Evolutionary conservation across 2,797 vertebrate species (phyloP).

Genomic region (Perodicticus potto): DNA sequence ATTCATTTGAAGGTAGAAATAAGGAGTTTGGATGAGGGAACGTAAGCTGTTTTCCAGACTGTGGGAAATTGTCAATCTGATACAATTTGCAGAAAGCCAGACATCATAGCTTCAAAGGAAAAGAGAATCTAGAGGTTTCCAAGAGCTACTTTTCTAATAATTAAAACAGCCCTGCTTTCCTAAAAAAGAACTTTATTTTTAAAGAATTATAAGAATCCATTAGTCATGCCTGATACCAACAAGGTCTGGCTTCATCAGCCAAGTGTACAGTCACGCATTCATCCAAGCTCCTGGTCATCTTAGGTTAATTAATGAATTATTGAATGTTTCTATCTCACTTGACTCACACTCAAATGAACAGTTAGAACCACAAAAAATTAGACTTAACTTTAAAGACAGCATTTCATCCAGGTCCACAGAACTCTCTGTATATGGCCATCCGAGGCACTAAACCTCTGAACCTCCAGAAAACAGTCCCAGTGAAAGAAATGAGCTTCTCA

Average conservation of each 20-base stretch:
- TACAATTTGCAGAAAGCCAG: neutral
- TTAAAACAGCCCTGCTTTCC: slow-evolving; percentile 37
- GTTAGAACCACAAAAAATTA: neutral
- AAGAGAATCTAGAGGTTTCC: neutral
- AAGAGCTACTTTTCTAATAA: neutral
- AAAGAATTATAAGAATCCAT: neutral
- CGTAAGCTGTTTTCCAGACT: neutral
- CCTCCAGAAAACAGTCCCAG: neutral
- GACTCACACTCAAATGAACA: neutral
- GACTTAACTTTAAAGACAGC: neutral
- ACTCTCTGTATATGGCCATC: fast-evolving
- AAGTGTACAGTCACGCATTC: neutral
- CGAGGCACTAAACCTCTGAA: neutral
- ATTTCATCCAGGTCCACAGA: neutral
- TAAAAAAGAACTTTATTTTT: slow-evolving; percentile 12
- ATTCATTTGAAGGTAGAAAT: slow-evolving; percentile 55
- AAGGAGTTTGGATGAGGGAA: neutral
- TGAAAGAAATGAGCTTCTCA: neutral
- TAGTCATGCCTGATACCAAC: neutral
- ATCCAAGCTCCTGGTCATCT: neutral
- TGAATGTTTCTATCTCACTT: neutral
- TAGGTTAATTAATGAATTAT: neutral
- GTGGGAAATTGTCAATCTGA: neutral
- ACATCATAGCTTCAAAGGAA: neutral
- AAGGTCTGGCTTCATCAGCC: neutral